Base-by-base conservation (phyloP, 2,888 invertebrate genomes). In the Agriopis marginaria region DNA sequence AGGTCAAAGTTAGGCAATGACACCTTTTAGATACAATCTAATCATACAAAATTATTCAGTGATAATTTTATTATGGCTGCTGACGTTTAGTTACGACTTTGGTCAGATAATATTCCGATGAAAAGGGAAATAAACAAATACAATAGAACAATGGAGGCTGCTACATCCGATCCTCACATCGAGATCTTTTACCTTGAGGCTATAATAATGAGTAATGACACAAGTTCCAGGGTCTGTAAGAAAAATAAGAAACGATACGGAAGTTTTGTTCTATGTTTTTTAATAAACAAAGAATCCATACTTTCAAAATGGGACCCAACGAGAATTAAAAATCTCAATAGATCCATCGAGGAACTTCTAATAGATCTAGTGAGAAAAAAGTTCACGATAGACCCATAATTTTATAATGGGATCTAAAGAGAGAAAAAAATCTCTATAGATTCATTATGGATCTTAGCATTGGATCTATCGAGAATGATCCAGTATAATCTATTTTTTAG, bases 121-220 rank as follows among this genome's bases (percentile, higher is more conserved):
- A 73, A 73, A 73, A 70, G 70, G 64, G 71, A 75, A 73, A 54
- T 65, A 64, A 61, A 68, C 58, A 69, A 63, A 70, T 51, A 75
- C 75, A 72, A 73, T 72, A 75, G 73, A 74, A 74, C 75, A 73
- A 75, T 75, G 65, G 66, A 53, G 14, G 60, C 39, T 58, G 45
- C 14, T 55, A 61, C 50, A 45, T 54, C 54, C 53, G 53, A 68
- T 63, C 64, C 60, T 47, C 55, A 45, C 53, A 49, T 54, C 55
- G 17, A 50, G 45, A 63, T 63, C 59, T 68, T 55, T 64, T 40
- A 61, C 68, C 68, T 68, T 64, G 64, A 50, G 39, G 49, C 42
- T 42, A 11, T 42, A 51, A 14, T 45, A 39, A 49, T 8, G 51
- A 62, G 51, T 40, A 51, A 62, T 58, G 61, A 63, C 51, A 63